Evolutionary conservation across 2,888 invertebrate species (phyloP), one percentile per base, ranked within the genome.

Genomic region (Meloe dianella): DNA sequence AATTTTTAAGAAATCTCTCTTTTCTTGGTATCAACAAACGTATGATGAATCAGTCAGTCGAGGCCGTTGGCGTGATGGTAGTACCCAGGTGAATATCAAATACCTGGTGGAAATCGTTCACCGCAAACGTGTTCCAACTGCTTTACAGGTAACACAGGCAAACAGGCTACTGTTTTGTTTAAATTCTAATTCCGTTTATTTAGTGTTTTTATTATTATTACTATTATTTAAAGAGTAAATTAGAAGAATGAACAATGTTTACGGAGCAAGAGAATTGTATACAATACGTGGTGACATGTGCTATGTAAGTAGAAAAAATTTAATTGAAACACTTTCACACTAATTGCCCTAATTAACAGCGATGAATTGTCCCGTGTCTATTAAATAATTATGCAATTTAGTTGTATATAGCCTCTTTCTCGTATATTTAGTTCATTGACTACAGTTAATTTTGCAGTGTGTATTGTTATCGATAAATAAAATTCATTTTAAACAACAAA

Each of bases 271-370:
- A 35, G 76, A 75, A 65, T 74, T 80, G 67, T 80, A 76, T 64
- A 71, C 74, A 30, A 73, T 76, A 12, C 68, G 77, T 57, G 75
- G 72, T 9, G 77, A 78, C 68, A 77, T 80, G 79, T 78, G 79
- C 73, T 80, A 77, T 69, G 80, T 80, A 78, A 80, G 80, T 80
- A 75, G 47, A 62, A 47, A 60, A n/a, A 47, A 59, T 35, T 27
- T 9, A 20, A 47, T 59, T 35, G n/a, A 56, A 56, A 30, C 57
- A 27, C 54, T 61, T 61, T 47, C 54, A 54, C 61, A 58, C 35
- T 22, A 58, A 58, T 58, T 58, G 58, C 58, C 30, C 58, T 30
- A 58, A 58, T 58, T 58, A 27, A 47, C 47, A 20, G 20, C 20
- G 9, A 7, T 47, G 47, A 47, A 47, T 9, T 20, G 10, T 2